Conservation (phyloP, 2,888 invertebrate genomes). For the Pharmacophagus antenor region DNA sequence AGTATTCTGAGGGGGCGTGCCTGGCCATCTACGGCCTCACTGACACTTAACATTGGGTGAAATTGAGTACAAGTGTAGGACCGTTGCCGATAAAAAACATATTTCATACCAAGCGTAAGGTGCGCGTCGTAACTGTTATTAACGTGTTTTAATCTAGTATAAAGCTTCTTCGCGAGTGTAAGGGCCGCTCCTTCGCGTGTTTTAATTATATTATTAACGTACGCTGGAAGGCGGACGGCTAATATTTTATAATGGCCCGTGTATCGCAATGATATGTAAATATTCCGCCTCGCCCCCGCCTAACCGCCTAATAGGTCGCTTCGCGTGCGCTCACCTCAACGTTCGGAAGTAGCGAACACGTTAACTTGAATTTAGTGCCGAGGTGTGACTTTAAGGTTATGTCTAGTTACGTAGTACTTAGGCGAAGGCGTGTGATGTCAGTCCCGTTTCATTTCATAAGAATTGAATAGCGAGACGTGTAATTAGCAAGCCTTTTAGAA, state of each 20-base stretch:
- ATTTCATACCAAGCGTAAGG: no score
- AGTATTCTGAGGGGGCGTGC: no score
- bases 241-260: slow-evolving; percentile 76
- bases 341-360: slow-evolving; percentile 73
- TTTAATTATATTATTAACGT: slow-evolving; percentile 81
- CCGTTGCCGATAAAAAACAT: no score
- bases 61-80: no score
- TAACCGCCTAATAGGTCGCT: slow-evolving; percentile 62
- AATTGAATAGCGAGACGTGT: slow-evolving; percentile 58
- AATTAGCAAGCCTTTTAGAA: slow-evolving; percentile 75
- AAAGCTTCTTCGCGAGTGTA: slow-evolving; percentile 48
- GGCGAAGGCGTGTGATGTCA: slow-evolving; percentile 29
- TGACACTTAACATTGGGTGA: no score
- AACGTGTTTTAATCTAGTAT: no score
- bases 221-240: slow-evolving; percentile 71
- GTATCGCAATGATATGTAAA: slow-evolving; percentile 81
- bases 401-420: slow-evolving; percentile 31
- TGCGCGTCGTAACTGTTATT: no score
- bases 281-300: slow-evolving; percentile 70
- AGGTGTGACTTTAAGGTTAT: slow-evolving; percentile 60
- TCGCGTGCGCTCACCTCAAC: slow-evolving; percentile 74
- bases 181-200: slow-evolving; percentile 75
- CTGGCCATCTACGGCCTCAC: no score
- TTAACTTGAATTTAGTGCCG: slow-evolving; percentile 64
- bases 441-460: slow-evolving; percentile 37